Base-by-base conservation (phyloP, 1,140 invertebrate genomes). In the Temnothorax nylanderi region DNA sequence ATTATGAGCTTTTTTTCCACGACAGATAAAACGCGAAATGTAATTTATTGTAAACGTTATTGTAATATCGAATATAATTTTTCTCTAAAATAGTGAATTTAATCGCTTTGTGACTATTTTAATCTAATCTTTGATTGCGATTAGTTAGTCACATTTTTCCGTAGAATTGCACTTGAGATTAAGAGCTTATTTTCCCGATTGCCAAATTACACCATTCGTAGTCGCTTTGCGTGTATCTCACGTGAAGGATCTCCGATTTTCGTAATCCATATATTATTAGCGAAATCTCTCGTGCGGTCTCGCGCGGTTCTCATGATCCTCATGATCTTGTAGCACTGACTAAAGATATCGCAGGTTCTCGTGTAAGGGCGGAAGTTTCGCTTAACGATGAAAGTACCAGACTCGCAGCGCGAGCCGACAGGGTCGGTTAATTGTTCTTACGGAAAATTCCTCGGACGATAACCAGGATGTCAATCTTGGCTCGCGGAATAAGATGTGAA, bases 381-480 rank as follows among this genome's bases (percentile, higher is more conserved):
- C 90, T 92, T 93, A 93, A 94, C 90, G 92, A 93, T 88, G 87
- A 90, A 93, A 93, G 91, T 93, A 87, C 87, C 76, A 71, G 88
- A 92, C 78, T 92, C 84, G 72, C 54, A 75, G 60, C 64, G 88
- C 84, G 87, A 91, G 72, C 89, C 88, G 91, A 93, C 92, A 93
- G 90, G 86, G 87, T 11, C 51, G 89, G 89, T 92, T 94, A 94
- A 94, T 94, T 93, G 93, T 91, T 93, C 91, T 64, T 64, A 64
- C 88, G 91, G 88, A 91, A 92, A 94, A 93, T 93, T 93, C 87
- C 90, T 85, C 60, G 74, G 87, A 72, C 85, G 92, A 94, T 93
- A 93, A 92, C 91, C 91, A 62, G 88, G 87, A 78, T 89, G 92
- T 91, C 90, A 92, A 92, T 93, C 89, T 89, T 21, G 32, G 64